Evolutionary conservation across 2,888 invertebrate species (phyloP), one percentile per base, ranked within the genome.

Genomic region (Gnatocerus cornutus): DNA sequence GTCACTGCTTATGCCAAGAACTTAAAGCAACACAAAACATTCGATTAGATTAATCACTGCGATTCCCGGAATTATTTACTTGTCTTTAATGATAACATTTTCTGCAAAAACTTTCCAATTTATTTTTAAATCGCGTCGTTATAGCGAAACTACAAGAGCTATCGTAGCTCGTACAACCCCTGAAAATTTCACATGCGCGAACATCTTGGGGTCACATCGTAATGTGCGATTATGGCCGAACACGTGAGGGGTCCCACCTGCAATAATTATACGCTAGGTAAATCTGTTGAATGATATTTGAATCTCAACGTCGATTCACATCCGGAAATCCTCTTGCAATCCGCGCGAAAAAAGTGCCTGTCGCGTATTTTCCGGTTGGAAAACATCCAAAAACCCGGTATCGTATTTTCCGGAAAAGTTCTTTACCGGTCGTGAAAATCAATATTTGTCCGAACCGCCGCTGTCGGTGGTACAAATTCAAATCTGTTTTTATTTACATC

Each of bases 161-260:
- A n/a, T 41, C 41, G 41, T 13, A 10, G n/a, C 41, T 33, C 41
- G 41, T 41, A 41, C 41, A 41, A 41, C 41, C 41, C 46, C 46
- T 27, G 16, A 46, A 46, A 46, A 46, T 21, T 43, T 46, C 46
- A 46, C 52, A 33, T 52, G 33, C 52, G 52, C 52, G 50, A 29
- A 52, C 30, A 52, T 52, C 13, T 52, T 52, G 52, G 33, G 16
- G 41, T 30, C 33, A 30, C 30, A 27, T 52, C 52, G 46, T 46
- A 30, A 52, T 52, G 46, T 46, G 46, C 46, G 46, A 46, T 46
- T 46, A 46, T 46, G 27, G 21, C 46, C 46, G 46, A 46, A 27
- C 46, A 46, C 46, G 46, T 46, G 46, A 46, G 16, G n/a, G 46
- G 46, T 46, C 46, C 16, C 46, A 46, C 46, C 46, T 46, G 46